phyloP scores from a whole-genome alignment of 2,113 vertebrate genomes.

The Neogale vison region DNA sequence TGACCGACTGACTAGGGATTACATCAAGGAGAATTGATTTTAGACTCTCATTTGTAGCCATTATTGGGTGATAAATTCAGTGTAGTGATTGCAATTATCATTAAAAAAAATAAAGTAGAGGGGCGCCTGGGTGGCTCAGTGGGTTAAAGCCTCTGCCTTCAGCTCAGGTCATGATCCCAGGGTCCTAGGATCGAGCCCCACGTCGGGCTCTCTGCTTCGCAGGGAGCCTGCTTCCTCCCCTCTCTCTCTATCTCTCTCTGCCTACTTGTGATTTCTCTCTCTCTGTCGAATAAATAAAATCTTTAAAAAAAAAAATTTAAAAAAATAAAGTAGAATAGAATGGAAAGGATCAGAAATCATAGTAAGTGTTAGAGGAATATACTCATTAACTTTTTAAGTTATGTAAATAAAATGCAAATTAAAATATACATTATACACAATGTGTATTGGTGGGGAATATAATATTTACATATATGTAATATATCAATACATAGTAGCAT shows the following conservation, averaged over 20 bases:
- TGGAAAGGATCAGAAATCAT: background rate
- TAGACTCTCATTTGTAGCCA: background rate
- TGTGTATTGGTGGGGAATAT: background rate
- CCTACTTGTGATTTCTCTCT: no score
- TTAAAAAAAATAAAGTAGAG: background rate
- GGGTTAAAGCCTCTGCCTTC: no score
- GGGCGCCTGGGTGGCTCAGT: no score
- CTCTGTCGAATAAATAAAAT: no score
- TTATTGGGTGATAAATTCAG: background rate
- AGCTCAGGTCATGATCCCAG: no score
- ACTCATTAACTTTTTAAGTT: background rate
- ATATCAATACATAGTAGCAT: background rate
- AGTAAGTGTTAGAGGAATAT: background rate
- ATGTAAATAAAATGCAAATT: background rate
- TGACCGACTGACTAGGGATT: background rate
- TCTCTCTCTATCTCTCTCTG: no score
- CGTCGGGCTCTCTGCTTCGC: no score
- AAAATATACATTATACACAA: background rate
- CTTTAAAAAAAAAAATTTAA: background rate
- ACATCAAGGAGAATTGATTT: background rate
- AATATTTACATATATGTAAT: background rate
- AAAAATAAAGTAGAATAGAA: background rate
- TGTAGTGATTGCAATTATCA: background rate
- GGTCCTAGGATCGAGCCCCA: no score
- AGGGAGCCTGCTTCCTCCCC: no score